These are phyloP conservation scores for Spondyliosoma cantharus DNA, from an alignment of 2,797 vertebrate genomes.

Conservation along the genomic window DNA sequence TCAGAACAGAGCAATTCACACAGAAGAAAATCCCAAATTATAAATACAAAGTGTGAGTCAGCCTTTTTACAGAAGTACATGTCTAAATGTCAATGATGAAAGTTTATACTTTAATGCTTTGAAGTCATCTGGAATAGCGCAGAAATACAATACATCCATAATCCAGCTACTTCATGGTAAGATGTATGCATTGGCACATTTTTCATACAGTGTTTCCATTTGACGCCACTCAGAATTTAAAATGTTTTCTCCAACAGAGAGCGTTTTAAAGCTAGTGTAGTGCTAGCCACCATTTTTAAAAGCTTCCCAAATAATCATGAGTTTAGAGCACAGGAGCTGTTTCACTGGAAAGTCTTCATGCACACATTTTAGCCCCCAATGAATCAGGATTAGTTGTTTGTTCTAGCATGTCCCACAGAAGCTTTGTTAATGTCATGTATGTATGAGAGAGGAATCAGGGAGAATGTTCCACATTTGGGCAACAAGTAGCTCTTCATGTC, in stretches of 20 bases:
- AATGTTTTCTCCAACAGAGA: background rate
- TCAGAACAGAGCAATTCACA: conserved; percentile 52
- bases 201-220: conserved; percentile 8
- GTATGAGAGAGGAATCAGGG: conserved; percentile 59
- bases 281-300: conserved; percentile 13
- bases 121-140: conserved; percentile 1
- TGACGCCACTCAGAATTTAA: conserved; percentile 1
- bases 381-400: no score
- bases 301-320: conserved; percentile 8
- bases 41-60: conserved; percentile 51
- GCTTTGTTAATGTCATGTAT: conserved; percentile 27
- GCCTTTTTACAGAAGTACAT: conserved; percentile 10
- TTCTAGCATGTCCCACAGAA: no score
- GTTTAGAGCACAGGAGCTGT: conserved; percentile 15
- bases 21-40: conserved; percentile 20
- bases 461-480: conserved; percentile 29
- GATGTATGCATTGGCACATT: background rate
- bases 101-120: conserved; percentile 41
- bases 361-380: conserved; percentile 21
- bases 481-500: background rate
- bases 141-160: conserved; percentile 22
- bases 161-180: background rate
- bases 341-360: conserved; percentile 10
- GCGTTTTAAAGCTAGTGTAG: background rate
- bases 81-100: conserved; percentile 27